Evolutionary conservation across 2,113 vertebrate genomes (phyloP).

Genomic region (Serilophus lunatus): DNA sequence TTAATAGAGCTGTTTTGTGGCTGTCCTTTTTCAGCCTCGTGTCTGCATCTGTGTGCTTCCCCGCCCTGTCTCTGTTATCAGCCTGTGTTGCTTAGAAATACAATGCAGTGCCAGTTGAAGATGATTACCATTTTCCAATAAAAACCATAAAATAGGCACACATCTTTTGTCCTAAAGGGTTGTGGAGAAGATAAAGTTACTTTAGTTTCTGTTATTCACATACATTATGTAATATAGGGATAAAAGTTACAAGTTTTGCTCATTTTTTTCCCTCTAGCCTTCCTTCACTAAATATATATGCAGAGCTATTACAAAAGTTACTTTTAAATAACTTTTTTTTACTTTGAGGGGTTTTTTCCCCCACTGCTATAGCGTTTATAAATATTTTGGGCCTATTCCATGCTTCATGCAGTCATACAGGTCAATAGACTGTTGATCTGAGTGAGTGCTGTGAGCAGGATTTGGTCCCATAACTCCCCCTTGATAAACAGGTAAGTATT

Average conservation of each 20-base stretch:
- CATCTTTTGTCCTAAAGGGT: neutral
- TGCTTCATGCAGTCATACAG: neutral
- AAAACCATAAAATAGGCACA: conserved; percentile 3
- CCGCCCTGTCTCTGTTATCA: neutral
- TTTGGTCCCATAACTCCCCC: neutral
- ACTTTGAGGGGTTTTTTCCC: neutral
- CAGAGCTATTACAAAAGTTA: neutral
- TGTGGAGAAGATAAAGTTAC: neutral
- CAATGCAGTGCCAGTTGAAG: neutral
- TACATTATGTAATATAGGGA: neutral
- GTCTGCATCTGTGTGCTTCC: conserved; percentile 37
- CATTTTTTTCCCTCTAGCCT: neutral
- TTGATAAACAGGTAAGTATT: neutral
- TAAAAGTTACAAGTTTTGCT: neutral
- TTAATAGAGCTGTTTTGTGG: neutral
- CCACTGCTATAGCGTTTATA: neutral
- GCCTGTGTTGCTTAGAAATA: neutral
- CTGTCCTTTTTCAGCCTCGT: neutral
- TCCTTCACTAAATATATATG: neutral
- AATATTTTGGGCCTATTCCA: neutral
- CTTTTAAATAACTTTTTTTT: neutral
- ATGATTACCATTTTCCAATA: conserved; percentile 32
- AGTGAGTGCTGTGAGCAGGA: neutral
- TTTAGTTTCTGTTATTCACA: neutral
- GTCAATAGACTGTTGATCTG: conserved; percentile 23